A percentile compares a stretch with the other conserved stretches of the same genome.
phyloP scores from a whole-genome alignment of 2,888 invertebrate genomes.

The Girardia tigrina region DNA sequence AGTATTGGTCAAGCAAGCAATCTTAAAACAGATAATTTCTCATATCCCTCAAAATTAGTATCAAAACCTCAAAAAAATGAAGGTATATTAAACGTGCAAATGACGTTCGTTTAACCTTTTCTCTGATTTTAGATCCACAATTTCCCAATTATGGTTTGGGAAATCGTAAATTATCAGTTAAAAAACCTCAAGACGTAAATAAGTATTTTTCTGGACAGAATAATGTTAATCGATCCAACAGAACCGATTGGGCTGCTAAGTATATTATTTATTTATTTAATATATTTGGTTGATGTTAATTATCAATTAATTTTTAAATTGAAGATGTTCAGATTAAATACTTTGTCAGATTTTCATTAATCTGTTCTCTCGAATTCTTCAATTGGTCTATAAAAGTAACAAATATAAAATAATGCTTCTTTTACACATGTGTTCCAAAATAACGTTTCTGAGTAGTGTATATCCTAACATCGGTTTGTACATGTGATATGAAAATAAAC shows the following conservation, averaged over 20 bases:
- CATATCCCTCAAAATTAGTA: not conserved
- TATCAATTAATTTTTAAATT: not conserved
- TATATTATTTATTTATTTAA: not conserved
- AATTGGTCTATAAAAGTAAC: too few relatives aligned
- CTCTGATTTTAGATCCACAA: not conserved
- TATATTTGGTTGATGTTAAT: not conserved
- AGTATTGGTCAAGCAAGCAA: not conserved
- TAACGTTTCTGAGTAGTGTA: too few relatives aligned
- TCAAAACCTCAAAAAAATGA: not conserved
- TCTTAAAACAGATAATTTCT: slow-evolving; percentile 4
- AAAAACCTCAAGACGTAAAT: not conserved
- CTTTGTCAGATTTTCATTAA: too few relatives aligned
- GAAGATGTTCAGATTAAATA: not conserved
- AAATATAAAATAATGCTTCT: too few relatives aligned
- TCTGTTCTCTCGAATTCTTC: too few relatives aligned
- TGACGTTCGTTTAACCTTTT: not conserved
- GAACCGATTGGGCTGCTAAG: slow-evolving; percentile 13
- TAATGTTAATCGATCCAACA: slow-evolving; percentile 19
- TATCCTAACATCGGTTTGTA: too few relatives aligned
- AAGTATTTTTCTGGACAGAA: not conserved
- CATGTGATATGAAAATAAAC: too few relatives aligned
- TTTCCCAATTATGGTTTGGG: not conserved
- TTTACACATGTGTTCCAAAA: too few relatives aligned
- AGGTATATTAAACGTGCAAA: not conserved
- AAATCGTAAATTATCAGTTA: not conserved